Conservation (phyloP, 2,113 vertebrate genomes). For the Pogona vitticeps region DNA sequence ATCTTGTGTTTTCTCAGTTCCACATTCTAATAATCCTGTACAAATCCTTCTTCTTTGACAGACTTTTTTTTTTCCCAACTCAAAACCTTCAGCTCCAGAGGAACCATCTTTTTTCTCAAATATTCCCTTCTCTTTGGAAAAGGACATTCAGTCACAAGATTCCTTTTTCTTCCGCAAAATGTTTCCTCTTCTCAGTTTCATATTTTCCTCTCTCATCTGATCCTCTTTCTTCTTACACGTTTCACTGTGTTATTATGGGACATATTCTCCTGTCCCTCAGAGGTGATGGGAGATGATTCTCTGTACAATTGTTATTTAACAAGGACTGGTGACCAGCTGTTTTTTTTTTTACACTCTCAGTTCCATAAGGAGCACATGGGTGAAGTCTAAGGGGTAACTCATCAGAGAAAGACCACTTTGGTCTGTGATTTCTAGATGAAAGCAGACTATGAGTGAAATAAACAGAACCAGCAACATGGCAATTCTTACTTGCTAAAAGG, state of each 20-base stretch:
- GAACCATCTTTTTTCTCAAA: neutral
- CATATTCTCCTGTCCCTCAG: neutral
- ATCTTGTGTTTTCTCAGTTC: constrained; percentile 5
- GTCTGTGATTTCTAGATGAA: neutral
- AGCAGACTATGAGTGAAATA: neutral
- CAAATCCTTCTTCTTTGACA: neutral
- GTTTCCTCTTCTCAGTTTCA: neutral
- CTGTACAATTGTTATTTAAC: neutral
- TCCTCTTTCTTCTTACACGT: too few relatives aligned
- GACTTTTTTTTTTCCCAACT: neutral
- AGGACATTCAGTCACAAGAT: neutral
- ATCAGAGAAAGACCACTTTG: too few relatives aligned
- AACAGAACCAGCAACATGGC: neutral
- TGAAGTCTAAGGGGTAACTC: too few relatives aligned
- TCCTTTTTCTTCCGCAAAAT: neutral
- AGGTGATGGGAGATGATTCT: neutral
- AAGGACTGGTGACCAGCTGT: neutral
- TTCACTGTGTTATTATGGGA: neutral
- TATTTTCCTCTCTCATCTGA: neutral
- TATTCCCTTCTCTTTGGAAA: neutral
- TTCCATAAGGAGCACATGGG: too few relatives aligned
- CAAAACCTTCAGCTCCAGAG: too few relatives aligned
- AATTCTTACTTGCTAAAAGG: neutral
- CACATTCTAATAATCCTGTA: neutral
- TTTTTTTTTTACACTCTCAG: neutral